Percentiles rank a stretch among this genome's conserved stretches.
Conservation (phyloP, 2,797 vertebrate species). For the Chromobotia macracanthus region DNA sequence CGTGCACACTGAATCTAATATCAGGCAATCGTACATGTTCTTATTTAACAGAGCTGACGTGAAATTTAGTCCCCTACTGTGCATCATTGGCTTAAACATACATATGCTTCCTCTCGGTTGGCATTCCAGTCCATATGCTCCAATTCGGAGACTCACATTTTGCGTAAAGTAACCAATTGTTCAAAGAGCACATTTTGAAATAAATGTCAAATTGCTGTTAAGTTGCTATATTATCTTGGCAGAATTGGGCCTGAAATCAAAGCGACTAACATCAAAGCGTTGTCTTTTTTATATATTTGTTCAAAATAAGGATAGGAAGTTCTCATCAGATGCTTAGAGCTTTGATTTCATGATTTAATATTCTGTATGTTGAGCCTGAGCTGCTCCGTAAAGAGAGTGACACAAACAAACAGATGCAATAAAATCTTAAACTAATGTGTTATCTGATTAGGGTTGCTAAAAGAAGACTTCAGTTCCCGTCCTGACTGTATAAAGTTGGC, state of each 20-base stretch:
- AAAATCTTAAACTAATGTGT: not conserved
- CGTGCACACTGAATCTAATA: not conserved
- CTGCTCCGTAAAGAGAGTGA: not conserved
- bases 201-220: slow-evolving; percentile 27
- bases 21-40: not conserved
- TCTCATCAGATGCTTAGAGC: slow-evolving; percentile 37
- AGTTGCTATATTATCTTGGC: slow-evolving; percentile 46
- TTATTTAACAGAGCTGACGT: not conserved
- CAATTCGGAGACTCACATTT: slow-evolving; percentile 14
- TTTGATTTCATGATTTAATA: slow-evolving; percentile 46
- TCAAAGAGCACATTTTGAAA: slow-evolving; percentile 22
- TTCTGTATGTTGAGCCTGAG: slow-evolving; percentile 31
- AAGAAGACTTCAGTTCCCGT: not conserved
- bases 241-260: slow-evolving; percentile 53
- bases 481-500: not conserved
- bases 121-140: not conserved
- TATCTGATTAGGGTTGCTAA: not conserved
- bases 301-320: slow-evolving; percentile 43
- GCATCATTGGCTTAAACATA: not conserved
- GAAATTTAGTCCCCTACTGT: not conserved
- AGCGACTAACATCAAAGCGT: slow-evolving; percentile 50
- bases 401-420: not conserved
- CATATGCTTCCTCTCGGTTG: not conserved
- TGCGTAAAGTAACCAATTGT: slow-evolving; percentile 5
- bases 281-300: slow-evolving; percentile 30